These are phyloP conservation scores for Cebus imitator DNA, from an alignment of 2,113 vertebrate genomes.

Conservation along the genomic window DNA sequence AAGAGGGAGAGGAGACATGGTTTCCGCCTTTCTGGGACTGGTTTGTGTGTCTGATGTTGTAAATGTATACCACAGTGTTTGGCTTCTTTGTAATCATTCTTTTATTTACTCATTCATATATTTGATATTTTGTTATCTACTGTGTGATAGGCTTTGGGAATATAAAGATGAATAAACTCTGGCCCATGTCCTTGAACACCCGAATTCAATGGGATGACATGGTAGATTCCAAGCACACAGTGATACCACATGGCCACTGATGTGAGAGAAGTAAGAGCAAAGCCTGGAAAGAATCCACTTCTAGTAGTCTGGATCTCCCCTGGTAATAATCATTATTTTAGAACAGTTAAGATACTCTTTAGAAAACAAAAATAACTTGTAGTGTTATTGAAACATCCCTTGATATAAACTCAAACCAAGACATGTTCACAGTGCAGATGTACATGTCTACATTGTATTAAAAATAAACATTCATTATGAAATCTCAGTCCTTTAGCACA, in stretches of 20 bases:
- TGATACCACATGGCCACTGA: background rate
- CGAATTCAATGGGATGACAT: background rate
- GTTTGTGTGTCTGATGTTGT: background rate
- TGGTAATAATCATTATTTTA: background rate
- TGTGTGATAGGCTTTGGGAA: background rate
- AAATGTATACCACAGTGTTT: background rate
- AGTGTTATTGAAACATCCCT: background rate
- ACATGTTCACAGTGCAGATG: background rate
- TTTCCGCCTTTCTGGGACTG: background rate
- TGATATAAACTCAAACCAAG: slow-evolving; percentile 13
- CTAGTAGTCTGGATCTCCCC: background rate
- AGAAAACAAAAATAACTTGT: background rate
- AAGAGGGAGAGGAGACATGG: background rate
- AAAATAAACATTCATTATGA: background rate
- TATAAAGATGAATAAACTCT: background rate
- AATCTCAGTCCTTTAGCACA: background rate
- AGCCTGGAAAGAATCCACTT: background rate
- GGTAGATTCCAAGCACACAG: background rate
- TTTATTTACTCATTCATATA: background rate
- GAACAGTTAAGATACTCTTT: background rate
- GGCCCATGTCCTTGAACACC: background rate
- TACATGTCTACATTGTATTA: background rate
- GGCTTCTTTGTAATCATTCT: background rate
- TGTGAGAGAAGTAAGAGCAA: background rate
- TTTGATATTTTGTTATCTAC: background rate